Conservation (phyloP, 2,797 vertebrate species). For the Rallus crepitans region DNA sequence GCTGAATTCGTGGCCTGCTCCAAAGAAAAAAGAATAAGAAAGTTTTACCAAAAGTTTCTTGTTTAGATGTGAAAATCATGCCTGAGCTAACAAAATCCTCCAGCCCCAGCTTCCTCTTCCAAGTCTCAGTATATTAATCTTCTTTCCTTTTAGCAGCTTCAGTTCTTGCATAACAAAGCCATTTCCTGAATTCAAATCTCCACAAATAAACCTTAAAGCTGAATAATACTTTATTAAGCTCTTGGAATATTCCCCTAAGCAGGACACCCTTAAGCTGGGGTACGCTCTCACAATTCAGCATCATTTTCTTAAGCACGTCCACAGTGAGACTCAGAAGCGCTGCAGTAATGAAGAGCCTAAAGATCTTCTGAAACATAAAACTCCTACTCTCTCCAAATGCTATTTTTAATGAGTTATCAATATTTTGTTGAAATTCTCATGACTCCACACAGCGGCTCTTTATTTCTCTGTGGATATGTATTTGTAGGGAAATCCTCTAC, state of each 20-base stretch:
- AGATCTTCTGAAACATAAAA: neutral
- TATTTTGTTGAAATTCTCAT: neutral
- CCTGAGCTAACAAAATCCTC: constrained; percentile 21
- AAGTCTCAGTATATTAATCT: constrained; percentile 42
- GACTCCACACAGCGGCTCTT: neutral
- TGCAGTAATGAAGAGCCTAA: neutral
- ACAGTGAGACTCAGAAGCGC: neutral
- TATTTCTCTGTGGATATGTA: neutral
- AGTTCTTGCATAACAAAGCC: constrained; percentile 49
- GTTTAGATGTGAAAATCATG: neutral
- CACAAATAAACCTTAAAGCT: constrained; percentile 52
- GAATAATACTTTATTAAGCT: constrained; percentile 55
- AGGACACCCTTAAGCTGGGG: neutral
- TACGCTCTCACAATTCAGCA: neutral
- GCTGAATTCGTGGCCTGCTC: neutral
- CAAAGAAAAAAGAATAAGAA: neutral
- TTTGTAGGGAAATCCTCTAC: neutral
- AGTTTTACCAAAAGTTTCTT: neutral
- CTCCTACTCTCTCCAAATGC: neutral
- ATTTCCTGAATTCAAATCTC: constrained; percentile 62
- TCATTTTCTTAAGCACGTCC: neutral
- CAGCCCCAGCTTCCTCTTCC: neutral
- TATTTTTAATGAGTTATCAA: neutral
- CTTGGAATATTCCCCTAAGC: constrained; percentile 11
- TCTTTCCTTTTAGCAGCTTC: constrained; percentile 40